phyloP scores from a whole-genome alignment of 1,140 invertebrate species.

The Thaumatotibia leucotreta region DNA sequence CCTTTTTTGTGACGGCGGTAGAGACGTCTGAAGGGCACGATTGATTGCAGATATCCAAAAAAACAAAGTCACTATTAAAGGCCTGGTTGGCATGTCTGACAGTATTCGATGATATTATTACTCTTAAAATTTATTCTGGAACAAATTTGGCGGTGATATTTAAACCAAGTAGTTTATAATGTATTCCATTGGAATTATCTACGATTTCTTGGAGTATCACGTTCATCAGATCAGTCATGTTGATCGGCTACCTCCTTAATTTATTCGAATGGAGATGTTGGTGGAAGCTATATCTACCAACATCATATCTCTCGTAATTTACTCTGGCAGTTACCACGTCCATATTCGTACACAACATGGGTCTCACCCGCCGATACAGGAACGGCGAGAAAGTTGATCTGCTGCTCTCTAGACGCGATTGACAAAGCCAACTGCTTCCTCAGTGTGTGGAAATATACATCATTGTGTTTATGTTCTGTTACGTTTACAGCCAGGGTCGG shows the following conservation, averaged over 20 bases:
- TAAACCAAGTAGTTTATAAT: too few relatives aligned
- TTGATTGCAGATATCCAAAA: background rate
- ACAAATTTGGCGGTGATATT: too few relatives aligned
- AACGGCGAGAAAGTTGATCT: conserved; percentile 57
- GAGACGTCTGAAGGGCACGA: background rate
- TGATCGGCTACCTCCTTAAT: too few relatives aligned
- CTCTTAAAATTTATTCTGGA: too few relatives aligned
- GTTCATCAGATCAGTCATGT: too few relatives aligned
- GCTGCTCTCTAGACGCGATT: conserved; percentile 50
- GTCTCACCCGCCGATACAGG: conserved; percentile 37
- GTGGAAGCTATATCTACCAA: too few relatives aligned
- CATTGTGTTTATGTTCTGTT: background rate
- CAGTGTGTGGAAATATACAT: background rate
- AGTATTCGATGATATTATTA: too few relatives aligned
- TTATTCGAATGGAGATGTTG: too few relatives aligned
- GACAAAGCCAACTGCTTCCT: conserved; percentile 18
- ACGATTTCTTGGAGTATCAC: too few relatives aligned
- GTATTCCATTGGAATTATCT: too few relatives aligned
- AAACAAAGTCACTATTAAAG: background rate
- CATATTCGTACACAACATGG: conserved; percentile 34
- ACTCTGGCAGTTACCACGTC: conserved; percentile 12
- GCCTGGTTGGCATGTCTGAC: too few relatives aligned
- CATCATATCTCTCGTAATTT: conserved; percentile 2
- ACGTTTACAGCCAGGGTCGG: background rate
- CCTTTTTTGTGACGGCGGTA: background rate